phyloP scores from a whole-genome alignment of 2,113 vertebrate species.

The Conger conger region DNA sequence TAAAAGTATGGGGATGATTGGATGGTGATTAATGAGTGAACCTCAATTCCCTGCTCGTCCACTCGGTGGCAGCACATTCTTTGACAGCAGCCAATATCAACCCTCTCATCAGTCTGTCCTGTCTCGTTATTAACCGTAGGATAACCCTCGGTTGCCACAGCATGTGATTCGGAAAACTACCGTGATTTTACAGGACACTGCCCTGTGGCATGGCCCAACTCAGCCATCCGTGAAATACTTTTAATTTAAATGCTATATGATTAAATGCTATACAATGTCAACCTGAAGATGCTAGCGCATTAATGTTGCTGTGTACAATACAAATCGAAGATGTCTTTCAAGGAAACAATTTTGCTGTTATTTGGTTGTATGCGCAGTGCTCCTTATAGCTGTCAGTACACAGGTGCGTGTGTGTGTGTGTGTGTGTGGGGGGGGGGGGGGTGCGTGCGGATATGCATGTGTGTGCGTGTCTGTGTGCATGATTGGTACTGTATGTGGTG shows the following conservation, averaged over 20 bases:
- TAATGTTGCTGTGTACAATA: background rate
- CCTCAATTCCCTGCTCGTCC: background rate
- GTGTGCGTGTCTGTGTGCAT: background rate
- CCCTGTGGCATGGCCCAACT: background rate
- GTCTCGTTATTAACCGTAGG: background rate
- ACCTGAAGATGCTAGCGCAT: background rate
- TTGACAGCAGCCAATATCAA: conserved; percentile 4
- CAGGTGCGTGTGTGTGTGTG: too few species aligned
- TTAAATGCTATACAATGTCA: background rate
- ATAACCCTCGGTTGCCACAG: background rate
- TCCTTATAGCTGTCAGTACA: background rate
- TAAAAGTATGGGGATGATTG: background rate
- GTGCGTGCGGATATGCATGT: too few species aligned
- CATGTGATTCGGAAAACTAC: background rate
- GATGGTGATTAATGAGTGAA: background rate
- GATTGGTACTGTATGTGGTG: too few species aligned
- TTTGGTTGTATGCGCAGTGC: background rate
- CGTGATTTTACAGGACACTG: background rate
- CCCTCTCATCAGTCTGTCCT: background rate
- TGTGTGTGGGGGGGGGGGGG: too few species aligned
- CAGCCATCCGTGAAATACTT: background rate
- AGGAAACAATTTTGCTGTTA: background rate
- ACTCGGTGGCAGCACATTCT: conserved; percentile 33
- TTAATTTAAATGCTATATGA: background rate
- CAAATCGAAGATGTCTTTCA: background rate